Evolutionary conservation across 2,888 invertebrate species (phyloP), one percentile per base, ranked within the genome.

Genomic region (Stratiomys singularior): DNA sequence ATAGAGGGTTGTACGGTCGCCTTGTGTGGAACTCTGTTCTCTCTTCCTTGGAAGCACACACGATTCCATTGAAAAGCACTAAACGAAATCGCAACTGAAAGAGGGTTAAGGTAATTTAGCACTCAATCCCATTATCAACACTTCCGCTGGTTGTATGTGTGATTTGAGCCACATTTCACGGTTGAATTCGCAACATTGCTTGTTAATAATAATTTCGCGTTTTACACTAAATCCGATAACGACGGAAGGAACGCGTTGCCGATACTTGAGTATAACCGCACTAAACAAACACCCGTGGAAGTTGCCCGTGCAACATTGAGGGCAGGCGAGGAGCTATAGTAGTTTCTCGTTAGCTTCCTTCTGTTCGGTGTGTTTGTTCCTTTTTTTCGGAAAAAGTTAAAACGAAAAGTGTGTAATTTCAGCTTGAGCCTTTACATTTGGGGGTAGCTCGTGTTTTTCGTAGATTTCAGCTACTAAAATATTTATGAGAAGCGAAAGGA

Each of bases 401-500:
- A n/a, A n/a, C n/a, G n/a, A n/a, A n/a, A n/a, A n/a, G n/a, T n/a
- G n/a, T 37, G 37, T 37, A 37, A 37, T 37, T 37, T 37, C 9
- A 5, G 3, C 5, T 37, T 37, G 3, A 9, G 37, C 5, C 5
- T 37, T 37, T 37, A 9, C 3, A 9, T 52, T 52, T 52, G 52
- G 52, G 52, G 52, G 52, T 37, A 52, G 52, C 52, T 52, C 52
- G 52, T 15, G 52, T 52, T 52, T 52, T 52, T 52, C 52, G n/a
- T 18, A 3, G 37, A 13, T n/a, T 13, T n/a, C 52, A 3, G 18
- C 52, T 52, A 13, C 52, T 52, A 52, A 52, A 52, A n/a, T 52
- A 52, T 52, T 13, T 52, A 52, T 52, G 52, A 52, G 15, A 52
- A 5, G 52, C 2, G 52, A 13, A 52, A 52, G 7, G 15, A 52